Base-by-base conservation (phyloP, 2,113 vertebrate genomes). In the pig (Sus scrofa) region DNA sequence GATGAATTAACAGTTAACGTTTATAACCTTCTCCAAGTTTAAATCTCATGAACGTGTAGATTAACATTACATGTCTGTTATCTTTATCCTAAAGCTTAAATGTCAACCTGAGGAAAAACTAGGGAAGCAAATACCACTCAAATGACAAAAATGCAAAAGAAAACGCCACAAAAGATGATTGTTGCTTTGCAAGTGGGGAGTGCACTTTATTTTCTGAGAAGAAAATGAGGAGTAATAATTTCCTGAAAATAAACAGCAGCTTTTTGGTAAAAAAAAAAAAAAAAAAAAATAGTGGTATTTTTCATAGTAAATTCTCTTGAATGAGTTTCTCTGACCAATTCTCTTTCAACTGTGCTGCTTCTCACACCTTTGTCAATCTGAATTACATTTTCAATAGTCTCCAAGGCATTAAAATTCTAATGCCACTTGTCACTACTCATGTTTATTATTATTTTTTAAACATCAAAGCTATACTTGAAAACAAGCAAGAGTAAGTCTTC, bases 391-490 rank as follows among this genome's bases (percentile, higher is more conserved):
- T 63, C 91, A 89, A 75, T 94, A 89, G 67, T 74, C 19, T 58
- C 82, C 39, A 96, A 92, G 74, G 77, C 78, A 89, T 97, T 79
- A 84, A 83, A 58, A 95, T 96, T 91, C 89, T 89, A 93, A 91
- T 62, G 73, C 74, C 83, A 89, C 68, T 74, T 89, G 83, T 96
- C 86, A 86, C 62, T 93, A 71, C 37, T 26, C 27, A 39, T n/a
- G 30, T n/a, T 81, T 68, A 39, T 18, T 82, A 7, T 52, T 44
- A 44, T 78, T 85, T 74, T 70, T 58, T 8, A 70, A 88, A 67
- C n/a, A 60, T 39, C 56, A 68, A 68, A 91, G 56, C 20, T 87
- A 1, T 62, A 58, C 71, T 73, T 94, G 73, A 73, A 81, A 84
- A 94, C 2, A 3, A n/a, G 67, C 22, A 67, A 37, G 56, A 86